Base-by-base conservation (phyloP, 2,888 invertebrate species). In the Xestia ashworthii region DNA sequence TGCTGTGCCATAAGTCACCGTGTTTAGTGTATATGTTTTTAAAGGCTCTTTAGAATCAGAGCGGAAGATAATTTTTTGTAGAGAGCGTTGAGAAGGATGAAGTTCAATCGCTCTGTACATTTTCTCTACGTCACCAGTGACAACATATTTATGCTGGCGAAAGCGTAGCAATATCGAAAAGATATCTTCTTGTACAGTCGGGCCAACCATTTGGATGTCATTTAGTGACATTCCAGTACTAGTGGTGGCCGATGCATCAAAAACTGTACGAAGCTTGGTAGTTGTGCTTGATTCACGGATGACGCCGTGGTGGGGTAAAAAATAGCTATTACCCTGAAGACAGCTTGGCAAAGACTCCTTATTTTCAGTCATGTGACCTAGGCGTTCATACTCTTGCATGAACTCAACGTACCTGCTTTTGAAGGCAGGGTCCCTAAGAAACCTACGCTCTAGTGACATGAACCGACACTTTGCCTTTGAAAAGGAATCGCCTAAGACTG, bases 71-170 rank as follows among this genome's bases (percentile, higher is more conserved):
- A 66, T 48, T 66, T 66, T 48, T 66, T 46, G 66, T 8, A 66
- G 32, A 9, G 22, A n/a, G 5, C 67, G 67, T 25, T 67, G 67
- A 9, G 8, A 16, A 11, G 67, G 67, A 32, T 48, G n/a, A 44
- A 67, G 3, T 25, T 67, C 48, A 14, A 67, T 67, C 16, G 67
- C 46, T 19, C 67, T 44, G 44, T 48, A 67, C 67, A 67, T 67
- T 48, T 67, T 67, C 11, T 67, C 48, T 19, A 67, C 32, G 16
- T 67, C 67, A 9, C 48, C 44, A 22, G 67, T 48, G 16, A 48
- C 67, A 22, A 67, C 67, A 32, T 25, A 48, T 32, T 67, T 67
- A 32, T 67, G 48, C 19, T 67, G 67, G 44, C 67, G 67, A 48
- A 67, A 67, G 8, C 67, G 46, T 46, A 67, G 44, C 14, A 46